Conservation (phyloP, 2,797 vertebrate genomes). For the Eulemur mongoz region DNA sequence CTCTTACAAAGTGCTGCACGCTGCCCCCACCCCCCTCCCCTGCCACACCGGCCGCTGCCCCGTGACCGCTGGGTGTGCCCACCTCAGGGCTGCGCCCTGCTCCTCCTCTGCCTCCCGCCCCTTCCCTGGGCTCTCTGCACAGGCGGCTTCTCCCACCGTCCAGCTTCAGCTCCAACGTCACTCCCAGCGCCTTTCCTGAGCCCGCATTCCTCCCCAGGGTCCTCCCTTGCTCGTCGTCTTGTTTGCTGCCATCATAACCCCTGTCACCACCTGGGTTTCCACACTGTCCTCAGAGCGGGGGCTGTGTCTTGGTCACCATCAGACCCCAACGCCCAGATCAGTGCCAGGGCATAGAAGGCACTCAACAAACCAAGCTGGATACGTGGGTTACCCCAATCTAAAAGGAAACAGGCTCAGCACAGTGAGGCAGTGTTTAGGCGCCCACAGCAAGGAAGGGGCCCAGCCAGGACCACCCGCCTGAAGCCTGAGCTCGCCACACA, state of each 20-base stretch:
- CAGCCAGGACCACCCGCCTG: neutral
- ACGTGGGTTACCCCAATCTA: neutral
- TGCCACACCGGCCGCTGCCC: neutral
- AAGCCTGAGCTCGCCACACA: neutral
- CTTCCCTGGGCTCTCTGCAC: neutral
- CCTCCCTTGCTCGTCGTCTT: neutral
- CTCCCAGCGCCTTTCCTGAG: neutral
- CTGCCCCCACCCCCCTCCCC: neutral
- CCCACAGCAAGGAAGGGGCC: neutral
- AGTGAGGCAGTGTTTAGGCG: neutral
- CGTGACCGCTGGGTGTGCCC: neutral
- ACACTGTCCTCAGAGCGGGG: neutral
- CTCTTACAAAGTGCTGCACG: too few relatives aligned
- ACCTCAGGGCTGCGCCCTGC: too few relatives aligned
- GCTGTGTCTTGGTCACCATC: neutral
- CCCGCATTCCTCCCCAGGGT: neutral
- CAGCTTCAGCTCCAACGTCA: too few relatives aligned
- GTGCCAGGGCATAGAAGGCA: neutral
- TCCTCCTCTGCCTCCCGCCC: rapidly evolving
- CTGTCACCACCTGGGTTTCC: neutral
- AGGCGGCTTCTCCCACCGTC: neutral
- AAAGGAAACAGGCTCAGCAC: neutral
- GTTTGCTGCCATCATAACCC: too few relatives aligned
- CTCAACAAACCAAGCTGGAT: neutral
- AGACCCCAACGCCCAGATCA: neutral